A percentile compares a stretch with the other conserved stretches of the same genome.
Evolutionary conservation across 2,113 vertebrate species (phyloP).

Genomic region (Brachypodius melanocephalos): DNA sequence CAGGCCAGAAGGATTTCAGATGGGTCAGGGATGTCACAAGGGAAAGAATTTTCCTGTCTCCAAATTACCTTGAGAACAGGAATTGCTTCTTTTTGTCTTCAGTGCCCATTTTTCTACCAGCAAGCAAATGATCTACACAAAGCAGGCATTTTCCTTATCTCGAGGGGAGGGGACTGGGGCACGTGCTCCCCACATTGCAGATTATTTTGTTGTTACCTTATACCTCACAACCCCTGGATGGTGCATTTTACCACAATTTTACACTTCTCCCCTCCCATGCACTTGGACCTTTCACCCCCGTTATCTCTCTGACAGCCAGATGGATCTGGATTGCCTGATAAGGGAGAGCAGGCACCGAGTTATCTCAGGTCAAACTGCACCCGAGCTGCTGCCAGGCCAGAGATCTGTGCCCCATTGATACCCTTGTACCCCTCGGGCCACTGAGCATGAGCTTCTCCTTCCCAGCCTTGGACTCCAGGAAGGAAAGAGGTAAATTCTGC

Average conservation of each 20-base stretch:
- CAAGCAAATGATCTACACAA: rapidly evolving
- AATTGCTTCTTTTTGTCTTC: background rate
- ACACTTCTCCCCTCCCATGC: background rate
- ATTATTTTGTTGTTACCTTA: background rate
- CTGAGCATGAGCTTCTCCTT: rapidly evolving
- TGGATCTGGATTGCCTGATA: background rate
- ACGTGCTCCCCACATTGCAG: rapidly evolving
- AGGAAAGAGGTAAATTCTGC: background rate
- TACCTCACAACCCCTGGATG: rapidly evolving
- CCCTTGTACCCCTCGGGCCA: rapidly evolving
- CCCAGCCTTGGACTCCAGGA: background rate
- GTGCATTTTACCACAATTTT: background rate
- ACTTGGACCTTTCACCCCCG: background rate
- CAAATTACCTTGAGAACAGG: background rate
- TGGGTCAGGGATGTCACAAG: background rate
- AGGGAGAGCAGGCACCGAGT: background rate
- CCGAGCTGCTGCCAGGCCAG: background rate
- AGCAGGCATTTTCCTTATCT: background rate
- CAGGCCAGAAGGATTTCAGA: background rate
- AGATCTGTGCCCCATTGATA: background rate
- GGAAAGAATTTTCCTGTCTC: background rate
- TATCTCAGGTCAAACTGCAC: background rate
- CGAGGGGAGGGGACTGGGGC: rapidly evolving
- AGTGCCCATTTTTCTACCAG: background rate
- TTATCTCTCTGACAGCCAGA: background rate